Evolutionary conservation across 2,113 vertebrate genomes (phyloP).

Genomic region (Amazona guildingii): DNA sequence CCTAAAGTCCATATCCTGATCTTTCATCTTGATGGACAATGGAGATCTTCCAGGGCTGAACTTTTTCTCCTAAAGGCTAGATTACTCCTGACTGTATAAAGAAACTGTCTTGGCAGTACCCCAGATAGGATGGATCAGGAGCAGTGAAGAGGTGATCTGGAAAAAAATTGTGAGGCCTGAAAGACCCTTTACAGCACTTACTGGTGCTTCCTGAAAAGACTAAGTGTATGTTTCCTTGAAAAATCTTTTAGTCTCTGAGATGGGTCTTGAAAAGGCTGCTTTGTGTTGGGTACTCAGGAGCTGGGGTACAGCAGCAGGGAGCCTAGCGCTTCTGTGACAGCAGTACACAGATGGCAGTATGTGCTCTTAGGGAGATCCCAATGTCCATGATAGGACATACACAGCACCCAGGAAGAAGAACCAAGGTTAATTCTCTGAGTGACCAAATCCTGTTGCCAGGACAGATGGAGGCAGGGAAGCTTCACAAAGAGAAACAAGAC

Average conservation of each 20-base stretch:
- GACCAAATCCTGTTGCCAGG: not conserved
- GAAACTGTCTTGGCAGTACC: not conserved
- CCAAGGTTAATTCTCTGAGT: not conserved
- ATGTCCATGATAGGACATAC: not conserved
- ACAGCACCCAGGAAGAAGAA: not conserved
- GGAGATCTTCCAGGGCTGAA: not conserved
- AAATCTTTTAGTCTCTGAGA: not conserved
- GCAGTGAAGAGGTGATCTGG: not conserved
- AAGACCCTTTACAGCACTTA: not conserved
- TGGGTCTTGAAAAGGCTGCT: not conserved
- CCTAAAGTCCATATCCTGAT: not conserved
- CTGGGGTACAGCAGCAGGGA: not conserved
- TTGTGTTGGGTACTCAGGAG: not conserved
- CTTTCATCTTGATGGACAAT: not conserved
- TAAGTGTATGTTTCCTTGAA: not conserved
- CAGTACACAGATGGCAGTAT: not conserved
- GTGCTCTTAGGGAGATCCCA: not conserved
- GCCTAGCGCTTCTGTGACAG: not conserved
- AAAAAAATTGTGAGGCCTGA: not conserved
- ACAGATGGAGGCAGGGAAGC: not conserved
- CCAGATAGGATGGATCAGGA: not conserved
- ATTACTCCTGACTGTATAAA: not conserved
- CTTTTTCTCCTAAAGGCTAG: not conserved
- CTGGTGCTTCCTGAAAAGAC: not conserved
- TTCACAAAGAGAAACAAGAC: not conserved